A percentile compares a stretch with the other conserved stretches of the same genome.
Evolutionary conservation across 2,888 invertebrate genomes (phyloP).

Genomic region (Drosophila limbata): DNA sequence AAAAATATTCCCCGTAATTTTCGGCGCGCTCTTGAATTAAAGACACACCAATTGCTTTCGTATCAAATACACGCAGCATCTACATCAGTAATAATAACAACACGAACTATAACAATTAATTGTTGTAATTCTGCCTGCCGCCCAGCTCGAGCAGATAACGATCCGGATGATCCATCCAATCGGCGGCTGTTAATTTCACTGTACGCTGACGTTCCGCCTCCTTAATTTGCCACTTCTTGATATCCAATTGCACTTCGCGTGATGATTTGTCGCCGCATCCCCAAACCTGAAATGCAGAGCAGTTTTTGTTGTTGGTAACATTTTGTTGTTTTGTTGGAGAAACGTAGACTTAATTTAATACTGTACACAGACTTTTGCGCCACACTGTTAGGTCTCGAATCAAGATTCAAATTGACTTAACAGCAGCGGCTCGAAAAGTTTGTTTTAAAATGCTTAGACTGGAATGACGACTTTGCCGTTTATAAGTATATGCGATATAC

Average conservation of each 20-base stretch:
- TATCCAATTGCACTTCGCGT: conserved; percentile 93
- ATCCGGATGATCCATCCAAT: conserved; percentile 98
- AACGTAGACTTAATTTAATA: conserved; percentile 67
- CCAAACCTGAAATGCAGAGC: conserved; percentile 88
- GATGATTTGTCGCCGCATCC: conserved; percentile 93
- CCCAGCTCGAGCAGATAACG: conserved; percentile 95
- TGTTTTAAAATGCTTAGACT: conserved; percentile 67
- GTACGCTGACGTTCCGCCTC: conserved; percentile 94
- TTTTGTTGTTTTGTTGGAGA: conserved; percentile 54
- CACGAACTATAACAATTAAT: conserved; percentile 80
- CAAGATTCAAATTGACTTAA: conserved; percentile 9
- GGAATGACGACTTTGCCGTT: conserved; percentile 50
- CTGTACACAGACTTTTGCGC: conserved; percentile 43
- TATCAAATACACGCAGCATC: conserved; percentile 46
- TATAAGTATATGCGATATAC: conserved; percentile 49
- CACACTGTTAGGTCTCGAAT: conserved; percentile 16
- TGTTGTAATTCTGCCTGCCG: conserved; percentile 92
- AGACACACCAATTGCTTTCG: conserved; percentile 63
- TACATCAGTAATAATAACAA: neutral
- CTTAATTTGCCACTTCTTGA: conserved; percentile 95
- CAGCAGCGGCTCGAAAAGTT: conserved; percentile 36
- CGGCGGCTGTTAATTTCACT: conserved; percentile 94
- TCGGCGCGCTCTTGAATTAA: conserved; percentile 34
- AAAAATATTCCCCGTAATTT: conserved; percentile 52
- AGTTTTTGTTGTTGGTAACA: conserved; percentile 72